Evolutionary conservation across 37 sponge, comb jelly and placozoan genomes (phyloP), one percentile per base, ranked within the genome.

Genomic region (Diacarnus erythraeanus): DNA sequence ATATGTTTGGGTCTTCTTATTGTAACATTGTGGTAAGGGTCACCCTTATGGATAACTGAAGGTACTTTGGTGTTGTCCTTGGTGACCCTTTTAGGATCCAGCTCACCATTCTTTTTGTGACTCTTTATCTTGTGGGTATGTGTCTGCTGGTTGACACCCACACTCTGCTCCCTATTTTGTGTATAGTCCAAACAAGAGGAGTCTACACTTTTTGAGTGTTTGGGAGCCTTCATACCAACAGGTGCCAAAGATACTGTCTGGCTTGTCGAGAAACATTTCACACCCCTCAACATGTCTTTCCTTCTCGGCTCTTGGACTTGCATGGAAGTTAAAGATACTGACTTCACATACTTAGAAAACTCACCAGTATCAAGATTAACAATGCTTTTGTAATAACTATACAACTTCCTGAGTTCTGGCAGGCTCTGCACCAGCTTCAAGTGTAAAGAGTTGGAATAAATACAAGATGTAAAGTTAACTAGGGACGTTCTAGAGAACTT

Each of bases 381-480:
- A 12, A 71, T 20, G 22, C 71, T 42, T 8, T 17, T 23, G 41
- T 21, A 40, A n/a, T 35, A n/a, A 2, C 29, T 57, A 29, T 38
- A 23, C 61, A 60, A 10, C 54, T 76, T 5, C n/a, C 60, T 76
- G 25, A 76, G 26, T 22, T 23, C 37, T 38, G 77, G 42, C 38
- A 76, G 58, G 27, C 23, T 34, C 5, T 59, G 26, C 17, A 69
- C 2, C 3, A 79, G 68, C 38, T 69, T 1, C 5, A 3, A 36
- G 5, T 51, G 57, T 2, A 79, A 54, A 23, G 69, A 69, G 21
- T 23, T 21, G 15, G 79, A 70, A 30, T 80, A 56, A 41, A 80
- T 3, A 27, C 12, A 29, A 12, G 59, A 29, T 37, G 39, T 0
- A 26, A 80, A 21, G 0, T 36, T 29, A 58, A 40, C 38, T 31